These are phyloP conservation scores for Spodoptera picta DNA, from an alignment of 2,888 invertebrate genomes.

Conservation along the genomic window DNA sequence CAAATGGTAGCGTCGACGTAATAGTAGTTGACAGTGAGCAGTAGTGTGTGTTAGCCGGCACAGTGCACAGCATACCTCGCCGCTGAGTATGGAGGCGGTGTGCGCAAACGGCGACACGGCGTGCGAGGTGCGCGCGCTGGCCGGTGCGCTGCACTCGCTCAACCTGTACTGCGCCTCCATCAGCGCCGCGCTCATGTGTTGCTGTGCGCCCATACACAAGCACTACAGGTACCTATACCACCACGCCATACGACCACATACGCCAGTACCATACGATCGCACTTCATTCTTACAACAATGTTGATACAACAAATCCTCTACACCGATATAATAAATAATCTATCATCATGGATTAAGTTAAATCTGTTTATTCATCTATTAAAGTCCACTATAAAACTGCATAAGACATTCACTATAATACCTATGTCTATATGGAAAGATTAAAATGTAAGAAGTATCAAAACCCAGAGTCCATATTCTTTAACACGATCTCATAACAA, in stretches of 20 bases:
- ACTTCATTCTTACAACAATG: too few relatives aligned
- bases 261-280: too few relatives aligned
- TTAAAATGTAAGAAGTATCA: too few relatives aligned
- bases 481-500: too few relatives aligned
- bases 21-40: conserved; percentile 43
- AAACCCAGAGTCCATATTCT: too few relatives aligned
- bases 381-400: too few relatives aligned
- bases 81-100: conserved; percentile 75
- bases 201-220: conserved; percentile 72
- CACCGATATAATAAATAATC: too few relatives aligned
- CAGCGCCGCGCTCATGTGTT: conserved; percentile 79
- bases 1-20: conserved; percentile 25
- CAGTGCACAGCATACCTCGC: conserved; percentile 4
- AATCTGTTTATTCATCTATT: too few relatives aligned
- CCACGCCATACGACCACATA: conserved; percentile 4
- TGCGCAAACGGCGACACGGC: conserved; percentile 70
- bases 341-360: too few relatives aligned
- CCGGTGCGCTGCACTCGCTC: conserved; percentile 79
- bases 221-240: conserved; percentile 66
- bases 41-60: conserved; percentile 23
- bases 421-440: too few relatives aligned
- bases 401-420: too few relatives aligned
- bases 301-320: too few relatives aligned
- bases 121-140: conserved; percentile 75
- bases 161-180: conserved; percentile 83